phyloP scores from a whole-genome alignment of 2,113 vertebrate species.

The Erythrolamprus reginae region DNA sequence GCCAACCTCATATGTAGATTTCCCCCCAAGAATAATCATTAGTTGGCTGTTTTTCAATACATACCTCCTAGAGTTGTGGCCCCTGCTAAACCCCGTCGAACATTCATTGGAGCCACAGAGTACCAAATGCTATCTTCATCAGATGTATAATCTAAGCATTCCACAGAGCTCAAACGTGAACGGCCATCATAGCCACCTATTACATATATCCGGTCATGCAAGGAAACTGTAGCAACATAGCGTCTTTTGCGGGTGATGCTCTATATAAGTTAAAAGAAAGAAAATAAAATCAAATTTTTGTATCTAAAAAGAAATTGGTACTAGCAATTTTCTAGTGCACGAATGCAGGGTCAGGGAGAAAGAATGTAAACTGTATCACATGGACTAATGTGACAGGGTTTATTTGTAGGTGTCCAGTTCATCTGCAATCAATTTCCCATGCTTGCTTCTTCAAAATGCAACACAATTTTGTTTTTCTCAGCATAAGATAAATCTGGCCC shows the following conservation, averaged over 20 bases:
- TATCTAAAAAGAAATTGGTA: not conserved
- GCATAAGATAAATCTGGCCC: not conserved
- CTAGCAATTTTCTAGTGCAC: not conserved
- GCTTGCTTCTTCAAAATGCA: not conserved
- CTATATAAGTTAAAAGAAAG: conserved; percentile 47
- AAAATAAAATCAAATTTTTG: fast-evolving
- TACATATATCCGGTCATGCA: conserved; percentile 94
- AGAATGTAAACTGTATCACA: not conserved
- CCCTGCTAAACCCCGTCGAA: conserved; percentile 89
- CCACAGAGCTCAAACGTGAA: conserved; percentile 93
- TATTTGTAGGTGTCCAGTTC: fast-evolving
- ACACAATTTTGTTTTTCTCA: not conserved
- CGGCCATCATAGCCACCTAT: conserved; percentile 96
- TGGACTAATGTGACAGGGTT: not conserved
- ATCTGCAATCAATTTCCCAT: not conserved
- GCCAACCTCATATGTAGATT: not conserved
- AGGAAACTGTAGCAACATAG: conserved; percentile 93
- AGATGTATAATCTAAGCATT: conserved; percentile 91
- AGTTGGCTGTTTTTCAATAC: not conserved
- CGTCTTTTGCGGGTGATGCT: conserved; percentile 95
- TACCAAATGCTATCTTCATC: conserved; percentile 99
- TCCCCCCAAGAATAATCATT: not conserved
- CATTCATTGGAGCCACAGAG: conserved; percentile 97
- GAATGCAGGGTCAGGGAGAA: not conserved
- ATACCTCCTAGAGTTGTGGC: conserved; percentile 93